A percentile compares a stretch with the other conserved stretches of the same genome.
Evolutionary conservation across 2,113 vertebrate species (phyloP).

Genomic region (Mola mola): DNA sequence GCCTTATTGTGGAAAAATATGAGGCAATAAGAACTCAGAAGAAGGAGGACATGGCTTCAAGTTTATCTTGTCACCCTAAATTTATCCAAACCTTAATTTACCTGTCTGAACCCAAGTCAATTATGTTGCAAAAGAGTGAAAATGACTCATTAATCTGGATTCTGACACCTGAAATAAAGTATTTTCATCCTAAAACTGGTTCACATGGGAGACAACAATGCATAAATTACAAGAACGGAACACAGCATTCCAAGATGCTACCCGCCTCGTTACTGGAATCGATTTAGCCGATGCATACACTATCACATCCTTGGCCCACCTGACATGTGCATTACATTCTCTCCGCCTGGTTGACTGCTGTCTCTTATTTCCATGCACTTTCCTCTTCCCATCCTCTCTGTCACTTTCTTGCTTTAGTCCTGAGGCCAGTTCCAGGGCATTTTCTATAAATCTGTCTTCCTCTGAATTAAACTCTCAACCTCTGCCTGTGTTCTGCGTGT

Average conservation of each 20-base stretch:
- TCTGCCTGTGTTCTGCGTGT: slow-evolving; percentile 3
- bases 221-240: neutral
- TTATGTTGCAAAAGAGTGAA: neutral
- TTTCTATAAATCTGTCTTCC: slow-evolving; percentile 18
- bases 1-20: neutral
- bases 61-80: neutral
- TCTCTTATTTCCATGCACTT: neutral
- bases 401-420: neutral
- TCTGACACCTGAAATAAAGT: neutral
- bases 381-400: neutral
- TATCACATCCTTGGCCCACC: neutral
- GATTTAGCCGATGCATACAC: neutral
- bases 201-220: neutral
- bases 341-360: neutral
- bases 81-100: neutral
- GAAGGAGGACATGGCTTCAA: neutral
- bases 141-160: neutral
- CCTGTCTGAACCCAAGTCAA: neutral
- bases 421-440: neutral
- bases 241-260: neutral
- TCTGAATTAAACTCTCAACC: slow-evolving; percentile 15
- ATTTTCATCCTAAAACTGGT: neutral
- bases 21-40: too few species aligned
- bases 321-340: neutral
- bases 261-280: neutral